phyloP scores from a whole-genome alignment of 2,797 vertebrate genomes.

The Mycteria americana region DNA sequence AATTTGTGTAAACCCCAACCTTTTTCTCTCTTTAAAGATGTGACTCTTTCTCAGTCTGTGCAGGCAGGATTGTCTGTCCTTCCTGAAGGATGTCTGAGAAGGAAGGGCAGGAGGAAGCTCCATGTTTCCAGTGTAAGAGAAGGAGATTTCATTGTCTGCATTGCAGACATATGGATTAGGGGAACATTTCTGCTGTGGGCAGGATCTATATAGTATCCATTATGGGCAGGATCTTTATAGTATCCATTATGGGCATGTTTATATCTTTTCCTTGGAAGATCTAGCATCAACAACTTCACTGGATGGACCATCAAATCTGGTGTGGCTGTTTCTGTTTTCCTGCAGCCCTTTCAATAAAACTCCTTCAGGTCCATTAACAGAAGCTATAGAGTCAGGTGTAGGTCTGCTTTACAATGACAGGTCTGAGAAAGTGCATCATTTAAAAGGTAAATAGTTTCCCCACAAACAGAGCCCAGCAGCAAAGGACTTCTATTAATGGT shows the following conservation, averaged over 20 bases:
- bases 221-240: neutral
- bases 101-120: neutral
- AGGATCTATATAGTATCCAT: neutral
- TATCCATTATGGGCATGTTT: neutral
- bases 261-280: neutral
- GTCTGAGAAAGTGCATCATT: constrained; percentile 29
- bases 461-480: neutral
- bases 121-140: neutral
- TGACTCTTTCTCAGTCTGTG: neutral
- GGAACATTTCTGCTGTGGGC: neutral
- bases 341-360: neutral
- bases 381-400: neutral
- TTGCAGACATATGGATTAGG: neutral
- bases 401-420: constrained; percentile 1
- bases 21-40: neutral
- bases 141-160: neutral
- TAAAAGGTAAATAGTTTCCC: constrained; percentile 35
- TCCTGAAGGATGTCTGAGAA: neutral
- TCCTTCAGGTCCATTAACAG: neutral
- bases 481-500: constrained; percentile 15
- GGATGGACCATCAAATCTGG: neutral
- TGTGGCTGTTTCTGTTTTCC: neutral
- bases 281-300: neutral
- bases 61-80: neutral
- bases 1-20: neutral